These are phyloP conservation scores for Eurytoma adleriae DNA, from an alignment of 2,888 invertebrate species.

Conservation along the genomic window DNA sequence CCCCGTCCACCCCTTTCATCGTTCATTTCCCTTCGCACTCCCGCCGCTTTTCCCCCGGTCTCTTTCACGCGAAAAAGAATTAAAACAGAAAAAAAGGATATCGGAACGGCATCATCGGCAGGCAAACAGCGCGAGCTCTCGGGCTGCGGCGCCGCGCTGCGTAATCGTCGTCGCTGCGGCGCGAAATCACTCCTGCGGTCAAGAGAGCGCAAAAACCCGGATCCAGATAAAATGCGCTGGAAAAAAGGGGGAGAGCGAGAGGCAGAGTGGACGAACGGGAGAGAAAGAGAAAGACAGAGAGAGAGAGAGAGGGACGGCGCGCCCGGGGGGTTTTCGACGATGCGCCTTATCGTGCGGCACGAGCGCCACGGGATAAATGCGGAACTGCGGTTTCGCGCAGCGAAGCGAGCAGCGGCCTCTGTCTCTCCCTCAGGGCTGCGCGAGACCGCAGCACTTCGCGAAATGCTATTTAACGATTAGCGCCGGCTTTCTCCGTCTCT, in stretches of 20 bases:
- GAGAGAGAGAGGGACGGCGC: slow-evolving; percentile 32
- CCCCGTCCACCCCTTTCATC: not conserved
- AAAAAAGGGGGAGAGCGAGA: not conserved
- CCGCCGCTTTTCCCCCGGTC: not conserved
- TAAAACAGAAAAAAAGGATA: not conserved
- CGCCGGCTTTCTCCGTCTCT: slow-evolving; percentile 52
- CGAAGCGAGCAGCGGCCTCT: slow-evolving; percentile 2
- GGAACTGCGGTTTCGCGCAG: slow-evolving; percentile 51
- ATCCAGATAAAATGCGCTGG: slow-evolving; percentile 23
- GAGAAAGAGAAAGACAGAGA: slow-evolving; percentile 6
- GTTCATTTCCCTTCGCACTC: not conserved
- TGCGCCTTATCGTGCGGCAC: slow-evolving; percentile 47
- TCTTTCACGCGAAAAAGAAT: no score
- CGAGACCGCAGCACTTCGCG: slow-evolving; percentile 56
- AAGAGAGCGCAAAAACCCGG: slow-evolving; percentile 44
- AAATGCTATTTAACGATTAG: slow-evolving; percentile 68
- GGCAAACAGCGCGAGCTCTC: not conserved
- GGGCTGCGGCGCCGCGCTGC: not conserved
- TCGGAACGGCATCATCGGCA: not conserved
- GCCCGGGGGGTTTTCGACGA: slow-evolving; percentile 46
- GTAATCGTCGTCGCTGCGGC: not conserved
- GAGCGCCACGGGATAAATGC: slow-evolving; percentile 44
- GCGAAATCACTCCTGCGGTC: slow-evolving; percentile 46
- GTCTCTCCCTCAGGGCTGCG: slow-evolving; percentile 24
- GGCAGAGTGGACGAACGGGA: not conserved